Percentiles rank a stretch among this genome's conserved stretches.
Conservation (phyloP, 2,797 vertebrate species). For the Chaenodraco wilsoni region DNA sequence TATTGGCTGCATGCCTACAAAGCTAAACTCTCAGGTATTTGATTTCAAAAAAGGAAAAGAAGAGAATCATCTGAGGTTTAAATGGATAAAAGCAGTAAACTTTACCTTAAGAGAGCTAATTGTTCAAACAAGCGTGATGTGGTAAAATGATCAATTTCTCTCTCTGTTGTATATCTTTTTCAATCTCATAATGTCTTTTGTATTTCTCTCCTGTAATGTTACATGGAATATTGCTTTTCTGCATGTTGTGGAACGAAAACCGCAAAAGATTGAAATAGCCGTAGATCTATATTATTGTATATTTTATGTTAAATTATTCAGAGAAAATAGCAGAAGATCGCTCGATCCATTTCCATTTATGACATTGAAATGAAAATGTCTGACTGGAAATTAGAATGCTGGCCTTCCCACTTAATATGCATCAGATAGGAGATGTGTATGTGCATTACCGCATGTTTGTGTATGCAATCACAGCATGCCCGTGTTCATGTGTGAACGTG, state of each 20-base stretch:
- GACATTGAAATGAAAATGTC: constrained; percentile 48
- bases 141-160: not conserved
- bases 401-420: constrained; percentile 26
- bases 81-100: constrained; percentile 6
- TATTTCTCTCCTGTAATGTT: constrained; percentile 11
- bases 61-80: constrained; percentile 15
- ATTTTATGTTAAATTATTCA: constrained; percentile 13
- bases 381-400: constrained; percentile 34
- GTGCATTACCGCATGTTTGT: constrained; percentile 20
- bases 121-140: constrained; percentile 7
- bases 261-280: not conserved
- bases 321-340: constrained; percentile 29
- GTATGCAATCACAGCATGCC: constrained; percentile 10
- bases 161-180: constrained; percentile 10
- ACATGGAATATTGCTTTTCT: constrained; percentile 5
- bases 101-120: not conserved
- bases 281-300: not conserved
- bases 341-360: constrained; percentile 31
- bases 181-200: not conserved
- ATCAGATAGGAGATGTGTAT: constrained; percentile 34
- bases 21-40: not conserved
- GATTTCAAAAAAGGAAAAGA: not conserved
- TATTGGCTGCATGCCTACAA: not conserved
- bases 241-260: not conserved
- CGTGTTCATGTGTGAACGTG: constrained; percentile 18